Base-by-base conservation (phyloP, 2,888 invertebrate species). In the Sceliomorpha sp. region DNA sequence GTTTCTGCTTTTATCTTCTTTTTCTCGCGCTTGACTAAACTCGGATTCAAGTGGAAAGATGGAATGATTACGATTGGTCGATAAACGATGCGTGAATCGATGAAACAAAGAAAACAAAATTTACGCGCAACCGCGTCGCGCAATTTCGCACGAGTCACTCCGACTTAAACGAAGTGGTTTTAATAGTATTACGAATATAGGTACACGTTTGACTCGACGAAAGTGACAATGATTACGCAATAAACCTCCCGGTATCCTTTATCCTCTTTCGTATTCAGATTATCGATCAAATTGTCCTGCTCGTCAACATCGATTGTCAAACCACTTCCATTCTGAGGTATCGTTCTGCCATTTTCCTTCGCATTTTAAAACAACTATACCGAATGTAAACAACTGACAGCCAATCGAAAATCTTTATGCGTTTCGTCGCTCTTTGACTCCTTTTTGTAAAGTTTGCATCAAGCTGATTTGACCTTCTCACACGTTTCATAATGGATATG, bases 1-100 rank as follows among this genome's bases (percentile, higher is more conserved):
- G 48, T 59, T 58, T 45, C 40, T 58, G 24, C 13, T 37, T 51
- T 45, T 62, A 53, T 58, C 5, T 63, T n/a, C n/a, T 62, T 48
- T 51, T 60, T 29, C 47, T 63, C 29, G 53, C 45, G 53, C 59
- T 48, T 64, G 45, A 47, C 59, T 69, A 58, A 63, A 70, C 59
- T 58, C 58, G 62, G 51, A 70, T 66, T 70, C 36, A 47, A 64
- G 59, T 64, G 53, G 26, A 58, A 62, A 62, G 44, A 53, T 63
- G 56, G 51, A 48, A 60, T 60, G 58, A 50, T 67, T 20, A 20
- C 20, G 40, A 1, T 45, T 44, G 39, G 31, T 68, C 55, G 37
- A 17, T 55, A n/a, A n/a, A n/a, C n/a, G 37, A 42, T 48, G 42
- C 42, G 29, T 42, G 9, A 29, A 1, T 29, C 9, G 7, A 29